Conservation (phyloP, 2,113 vertebrate species). For the Scortum barcoo region DNA sequence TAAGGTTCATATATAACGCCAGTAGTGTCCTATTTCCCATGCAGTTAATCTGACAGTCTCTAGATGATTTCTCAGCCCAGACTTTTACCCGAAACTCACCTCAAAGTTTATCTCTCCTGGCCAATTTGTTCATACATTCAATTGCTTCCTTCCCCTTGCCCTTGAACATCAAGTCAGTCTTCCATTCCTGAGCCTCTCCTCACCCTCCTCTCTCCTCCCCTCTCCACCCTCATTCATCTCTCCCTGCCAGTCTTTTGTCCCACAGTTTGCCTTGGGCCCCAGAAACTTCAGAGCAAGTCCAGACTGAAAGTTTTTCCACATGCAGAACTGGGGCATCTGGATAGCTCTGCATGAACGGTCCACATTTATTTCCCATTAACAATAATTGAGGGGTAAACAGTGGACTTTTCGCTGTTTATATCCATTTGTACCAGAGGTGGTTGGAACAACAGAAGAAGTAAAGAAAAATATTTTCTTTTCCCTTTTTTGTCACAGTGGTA, state of each 20-base stretch:
- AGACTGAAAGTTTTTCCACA: constrained; percentile 76
- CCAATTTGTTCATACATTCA: constrained; percentile 31
- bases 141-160: constrained; percentile 16
- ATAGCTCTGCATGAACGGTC: constrained; percentile 57
- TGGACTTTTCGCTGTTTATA: constrained; percentile 41
- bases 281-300: constrained; percentile 55
- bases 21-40: background rate
- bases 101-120: constrained; percentile 24
- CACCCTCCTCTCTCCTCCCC: constrained; percentile 27
- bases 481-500: background rate
- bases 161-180: constrained; percentile 37
- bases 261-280: constrained; percentile 50
- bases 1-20: background rate
- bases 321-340: constrained; percentile 65
- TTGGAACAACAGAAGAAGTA: constrained; percentile 1
- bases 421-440: constrained; percentile 13
- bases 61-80: background rate
- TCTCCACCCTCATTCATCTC: constrained; percentile 49
- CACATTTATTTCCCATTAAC: constrained; percentile 75
- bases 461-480: background rate
- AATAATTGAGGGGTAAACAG: constrained; percentile 63
- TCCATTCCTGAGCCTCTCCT: constrained; percentile 35
- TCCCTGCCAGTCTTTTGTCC: constrained; percentile 55
- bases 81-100: background rate
- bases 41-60: background rate